Evolutionary conservation across 2,113 vertebrate species (phyloP).

Genomic region (Leptodactylus fuscus): DNA sequence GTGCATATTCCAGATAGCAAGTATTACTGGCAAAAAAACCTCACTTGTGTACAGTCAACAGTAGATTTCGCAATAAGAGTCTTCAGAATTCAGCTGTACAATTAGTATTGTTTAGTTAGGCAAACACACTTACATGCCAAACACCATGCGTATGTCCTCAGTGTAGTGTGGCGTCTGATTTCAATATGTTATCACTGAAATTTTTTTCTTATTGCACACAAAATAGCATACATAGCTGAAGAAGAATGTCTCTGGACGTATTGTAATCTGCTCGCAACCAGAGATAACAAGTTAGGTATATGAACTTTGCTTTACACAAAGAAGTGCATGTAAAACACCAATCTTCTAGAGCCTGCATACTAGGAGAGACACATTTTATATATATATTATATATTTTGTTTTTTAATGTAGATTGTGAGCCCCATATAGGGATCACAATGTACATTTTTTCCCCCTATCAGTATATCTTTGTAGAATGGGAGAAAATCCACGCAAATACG

Average conservation of each 20-base stretch:
- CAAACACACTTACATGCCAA: slow-evolving; percentile 42
- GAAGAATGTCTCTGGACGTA: not conserved
- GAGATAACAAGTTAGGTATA: not conserved
- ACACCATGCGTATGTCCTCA: slow-evolving; percentile 24
- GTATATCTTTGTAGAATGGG: too few relatives aligned
- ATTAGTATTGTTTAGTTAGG: slow-evolving; percentile 41
- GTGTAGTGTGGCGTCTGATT: slow-evolving; percentile 17
- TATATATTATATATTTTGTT: too few relatives aligned
- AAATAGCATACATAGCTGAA: slow-evolving; percentile 41
- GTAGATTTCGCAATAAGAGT: too few relatives aligned
- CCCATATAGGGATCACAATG: too few relatives aligned
- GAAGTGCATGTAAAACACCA: not conserved
- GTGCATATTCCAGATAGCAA: slow-evolving; percentile 5
- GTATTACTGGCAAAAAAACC: not conserved
- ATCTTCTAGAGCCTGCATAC: not conserved
- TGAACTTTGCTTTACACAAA: not conserved
- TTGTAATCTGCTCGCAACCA: slow-evolving; percentile 10
- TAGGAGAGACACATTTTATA: not conserved
- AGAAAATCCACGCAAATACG: too few relatives aligned
- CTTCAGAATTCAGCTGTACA: slow-evolving; percentile 17
- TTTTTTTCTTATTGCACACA: not conserved
- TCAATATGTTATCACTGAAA: slow-evolving; percentile 22
- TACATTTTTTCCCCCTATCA: too few relatives aligned
- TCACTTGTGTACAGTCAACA: not conserved
- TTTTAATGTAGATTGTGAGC: too few relatives aligned